Percentiles rank a stretch among this genome's conserved stretches.
phyloP scores from a whole-genome alignment of 1,140 invertebrate genomes.

The Paracyclopina nana region DNA sequence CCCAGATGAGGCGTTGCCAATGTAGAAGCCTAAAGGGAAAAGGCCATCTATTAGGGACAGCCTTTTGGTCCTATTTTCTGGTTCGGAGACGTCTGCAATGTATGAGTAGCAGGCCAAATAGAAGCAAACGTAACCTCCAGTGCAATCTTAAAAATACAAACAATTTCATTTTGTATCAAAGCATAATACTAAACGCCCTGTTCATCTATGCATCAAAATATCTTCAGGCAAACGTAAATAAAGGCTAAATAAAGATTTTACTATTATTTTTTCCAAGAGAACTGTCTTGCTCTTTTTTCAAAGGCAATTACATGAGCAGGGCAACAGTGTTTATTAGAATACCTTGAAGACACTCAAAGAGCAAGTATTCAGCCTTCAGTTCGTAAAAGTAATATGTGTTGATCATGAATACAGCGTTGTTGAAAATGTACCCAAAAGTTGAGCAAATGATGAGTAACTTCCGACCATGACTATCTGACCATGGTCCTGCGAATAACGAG shows the following conservation, averaged over 20 bases:
- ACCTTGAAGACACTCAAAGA: constrained; percentile 10
- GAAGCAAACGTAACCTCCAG: constrained; percentile 8
- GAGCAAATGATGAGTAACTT: constrained; percentile 4
- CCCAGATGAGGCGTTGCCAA: neutral
- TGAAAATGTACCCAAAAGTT: constrained; percentile 12
- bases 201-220: neutral
- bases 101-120: constrained; percentile 8
- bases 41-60: constrained; percentile 3
- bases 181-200: neutral
- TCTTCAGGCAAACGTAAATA: neutral
- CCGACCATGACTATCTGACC: constrained; percentile 12
- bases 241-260: neutral
- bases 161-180: neutral
- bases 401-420: constrained; percentile 11
- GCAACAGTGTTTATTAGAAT: neutral
- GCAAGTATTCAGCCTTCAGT: constrained; percentile 11
- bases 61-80: constrained; percentile 9
- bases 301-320: no score
- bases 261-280: neutral
- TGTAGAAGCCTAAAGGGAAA: constrained; percentile 9
- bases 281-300: neutral
- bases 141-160: constrained; percentile 2
- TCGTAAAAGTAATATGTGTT: constrained; percentile 9
- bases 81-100: constrained; percentile 2
- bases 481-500: constrained; percentile 13